Percentiles rank a stretch among this genome's conserved stretches.
Conservation (phyloP, 2,113 vertebrate genomes). For the Labeo catla region DNA sequence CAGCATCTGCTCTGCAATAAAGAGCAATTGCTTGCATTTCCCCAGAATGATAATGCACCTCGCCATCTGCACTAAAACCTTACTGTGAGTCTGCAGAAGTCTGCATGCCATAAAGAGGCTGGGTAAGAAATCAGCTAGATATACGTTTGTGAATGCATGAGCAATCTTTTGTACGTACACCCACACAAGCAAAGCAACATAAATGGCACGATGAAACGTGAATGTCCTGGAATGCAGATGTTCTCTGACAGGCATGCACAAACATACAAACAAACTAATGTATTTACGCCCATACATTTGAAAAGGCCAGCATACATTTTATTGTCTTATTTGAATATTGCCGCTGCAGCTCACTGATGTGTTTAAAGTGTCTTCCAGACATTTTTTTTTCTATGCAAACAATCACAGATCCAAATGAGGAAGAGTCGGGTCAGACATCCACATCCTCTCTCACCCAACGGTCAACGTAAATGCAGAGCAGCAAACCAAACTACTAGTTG, state of each 20-base stretch:
- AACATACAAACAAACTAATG: not conserved
- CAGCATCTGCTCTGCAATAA: slow-evolving; percentile 75
- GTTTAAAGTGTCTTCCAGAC: not conserved
- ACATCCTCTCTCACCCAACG: not conserved
- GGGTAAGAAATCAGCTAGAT: slow-evolving; percentile 43
- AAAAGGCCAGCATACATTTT: not conserved
- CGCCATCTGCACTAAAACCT: slow-evolving; percentile 69
- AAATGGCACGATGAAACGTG: not conserved
- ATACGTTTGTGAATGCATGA: not conserved
- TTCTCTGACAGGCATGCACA: not conserved
- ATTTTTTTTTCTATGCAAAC: not conserved
- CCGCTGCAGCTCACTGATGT: not conserved
- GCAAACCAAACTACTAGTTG: not conserved
- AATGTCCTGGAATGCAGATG: slow-evolving; percentile 11
- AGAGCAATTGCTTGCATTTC: slow-evolving; percentile 73
- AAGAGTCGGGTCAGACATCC: not conserved
- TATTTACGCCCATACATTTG: not conserved
- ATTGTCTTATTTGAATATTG: not conserved
- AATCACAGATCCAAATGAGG: slow-evolving; percentile 18
- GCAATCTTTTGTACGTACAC: not conserved
- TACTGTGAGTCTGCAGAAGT: slow-evolving; percentile 45
- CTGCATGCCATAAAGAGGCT: slow-evolving; percentile 18
- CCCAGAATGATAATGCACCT: slow-evolving; percentile 67
- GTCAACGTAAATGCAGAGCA: not conserved
- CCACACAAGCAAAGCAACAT: not conserved